Evolutionary conservation across 2,888 invertebrate species (phyloP), one percentile per base, ranked within the genome.

Genomic region (Notocelia uddmanniana): DNA sequence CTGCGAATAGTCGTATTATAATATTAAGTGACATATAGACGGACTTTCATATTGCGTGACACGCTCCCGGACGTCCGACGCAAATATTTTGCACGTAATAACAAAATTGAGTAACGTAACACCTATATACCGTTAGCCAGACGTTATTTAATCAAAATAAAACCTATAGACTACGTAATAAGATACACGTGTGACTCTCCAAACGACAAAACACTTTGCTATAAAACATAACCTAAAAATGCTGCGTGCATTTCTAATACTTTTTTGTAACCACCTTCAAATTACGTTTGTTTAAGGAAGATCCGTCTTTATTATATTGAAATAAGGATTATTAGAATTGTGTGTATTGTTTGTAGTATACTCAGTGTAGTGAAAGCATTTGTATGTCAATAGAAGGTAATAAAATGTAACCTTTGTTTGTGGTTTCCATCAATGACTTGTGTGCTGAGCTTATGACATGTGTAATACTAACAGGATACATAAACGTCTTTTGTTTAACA

Each of bases 41-140:
- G 48, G 19, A 72, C 71, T 72, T 72, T 72, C 71, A 72, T 60
- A 72, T 67, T 41, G 31, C 34, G 45, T 23, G 69, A 70, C 58
- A 58, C 55, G n/a, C 71, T 67, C 67, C 71, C 71, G 71, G 71
- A 72, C 71, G 19, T 72, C 71, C 55, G 71, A 45, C 54, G 69
- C 69, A 66, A 70, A 72, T 67, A 67, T 72, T 72, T 72, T 60
- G 71, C 71, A 67, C 71, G 71, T 72, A 67, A 72, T 67, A 60
- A 18, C 23, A 23, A 67, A 71, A 66, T 71, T 71, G 66, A 66
- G 41, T 66, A 66, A 71, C 70, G 45, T 54, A 66, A 31, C 52
- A 23, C 13, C 10, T 41, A 10, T 2, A 34, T 31, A 15, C 48
- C 18, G 19, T 21, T 54, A 45, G 2, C 11, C 3, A 54, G 59